Evolutionary conservation across 2,888 invertebrate species (phyloP), one percentile per base, ranked within the genome.

Genomic region (Andrena fulva): DNA sequence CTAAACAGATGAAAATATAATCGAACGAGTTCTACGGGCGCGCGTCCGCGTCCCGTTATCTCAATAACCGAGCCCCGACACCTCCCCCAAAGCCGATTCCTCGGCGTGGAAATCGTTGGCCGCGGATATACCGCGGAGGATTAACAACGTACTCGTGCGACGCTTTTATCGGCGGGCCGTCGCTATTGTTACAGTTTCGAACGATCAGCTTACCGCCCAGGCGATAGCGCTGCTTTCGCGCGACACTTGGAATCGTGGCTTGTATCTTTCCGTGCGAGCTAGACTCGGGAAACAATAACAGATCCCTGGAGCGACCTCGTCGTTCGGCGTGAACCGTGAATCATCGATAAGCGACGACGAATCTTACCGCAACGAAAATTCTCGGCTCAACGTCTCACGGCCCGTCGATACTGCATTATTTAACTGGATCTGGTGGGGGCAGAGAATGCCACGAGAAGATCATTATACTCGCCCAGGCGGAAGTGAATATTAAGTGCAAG

Each of bases 391-490:
- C 71, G 33, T 76, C 54, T 63, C 69, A 20, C 56, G 63, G 52
- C 69, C 68, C 54, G 31, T 24, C 59, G 68, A 72, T 59, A 31
- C 52, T 72, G 29, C 63, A 54, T 74, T 83, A 77, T 80, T 80
- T 60, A 72, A 85, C 71, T 84, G 63, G 71, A 84, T 86, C 84
- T 68, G 64, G 70, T 52, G 54, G 64, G 29, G 63, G 33, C 60
- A 67, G 20, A 20, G 64, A 72, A 35, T 63, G 59, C 42, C 54
- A 35, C 10, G 63, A 27, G 63, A 77, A 70, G 62, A 56, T 60
- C 76, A 69, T 59, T 56, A 16, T 27, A 12, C 64, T 35, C 64
- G n/a, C 68, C 59, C n/a, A 48, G 31, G 35, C 70, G 35, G 56
- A 77, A 80, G 54, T 48, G 62, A 62, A 62, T 64, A 76, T 33